A percentile compares a stretch with the other conserved stretches of the same genome.
phyloP scores from a whole-genome alignment of 1,140 invertebrate species.

The Drosophila auraria region DNA sequence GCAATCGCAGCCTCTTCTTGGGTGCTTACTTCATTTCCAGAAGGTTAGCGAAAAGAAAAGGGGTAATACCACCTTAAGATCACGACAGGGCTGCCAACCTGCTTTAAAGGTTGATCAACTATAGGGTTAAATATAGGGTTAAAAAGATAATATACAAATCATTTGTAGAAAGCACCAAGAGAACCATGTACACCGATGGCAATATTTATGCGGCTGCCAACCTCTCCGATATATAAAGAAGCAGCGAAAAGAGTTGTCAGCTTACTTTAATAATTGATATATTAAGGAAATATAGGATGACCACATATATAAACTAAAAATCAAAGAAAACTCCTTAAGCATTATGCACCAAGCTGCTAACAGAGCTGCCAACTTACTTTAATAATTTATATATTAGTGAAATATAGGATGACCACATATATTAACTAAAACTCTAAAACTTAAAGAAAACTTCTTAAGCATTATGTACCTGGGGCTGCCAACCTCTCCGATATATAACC shows the following conservation, averaged over 20 bases:
- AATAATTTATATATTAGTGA: too few relatives aligned
- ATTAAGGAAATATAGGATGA: too few relatives aligned
- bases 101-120: neutral
- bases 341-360: neutral
- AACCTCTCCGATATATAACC: conserved; percentile 3
- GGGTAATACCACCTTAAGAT: neutral
- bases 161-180: too few relatives aligned
- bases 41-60: neutral
- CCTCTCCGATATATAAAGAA: neutral
- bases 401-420: too few relatives aligned
- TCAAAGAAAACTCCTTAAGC: too few relatives aligned
- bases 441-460: too few relatives aligned
- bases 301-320: too few relatives aligned
- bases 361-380: conserved; percentile 12
- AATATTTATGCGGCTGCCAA: conserved; percentile 5
- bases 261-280: neutral
- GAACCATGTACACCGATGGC: neutral
- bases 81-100: neutral
- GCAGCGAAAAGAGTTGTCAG: conserved; percentile 6
- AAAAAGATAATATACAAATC: too few relatives aligned
- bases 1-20: conserved; percentile 6
- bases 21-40: conserved; percentile 6
- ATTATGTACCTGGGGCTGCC: neutral
- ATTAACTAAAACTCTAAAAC: too few relatives aligned
- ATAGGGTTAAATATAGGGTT: too few relatives aligned